Evolutionary conservation across 2,888 invertebrate genomes (phyloP).

Genomic region (Eristalinus sepulchralis): DNA sequence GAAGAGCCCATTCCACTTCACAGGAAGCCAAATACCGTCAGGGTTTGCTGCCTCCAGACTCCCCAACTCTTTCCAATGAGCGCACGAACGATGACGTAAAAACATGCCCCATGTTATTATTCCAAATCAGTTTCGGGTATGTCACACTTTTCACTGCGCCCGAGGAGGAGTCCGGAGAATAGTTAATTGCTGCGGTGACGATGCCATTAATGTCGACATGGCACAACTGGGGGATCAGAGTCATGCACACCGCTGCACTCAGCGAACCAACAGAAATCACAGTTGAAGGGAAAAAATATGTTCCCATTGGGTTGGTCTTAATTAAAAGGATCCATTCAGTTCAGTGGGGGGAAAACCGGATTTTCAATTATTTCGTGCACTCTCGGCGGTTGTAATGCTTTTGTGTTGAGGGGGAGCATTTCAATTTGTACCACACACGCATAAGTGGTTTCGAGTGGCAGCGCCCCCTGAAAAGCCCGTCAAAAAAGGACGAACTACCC

Average conservation of each 20-base stretch:
- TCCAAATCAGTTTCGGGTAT: not conserved
- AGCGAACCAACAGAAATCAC: not conserved
- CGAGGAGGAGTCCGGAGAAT: not conserved
- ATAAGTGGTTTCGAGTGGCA: not conserved
- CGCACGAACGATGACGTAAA: not conserved
- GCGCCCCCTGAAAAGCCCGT: not conserved
- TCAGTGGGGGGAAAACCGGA: not conserved
- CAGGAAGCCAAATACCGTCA: not conserved
- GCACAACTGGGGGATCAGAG: not conserved
- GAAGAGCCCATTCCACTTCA: not conserved
- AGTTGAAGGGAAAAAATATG: not conserved
- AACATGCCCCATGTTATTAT: not conserved
- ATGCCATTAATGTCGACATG: not conserved
- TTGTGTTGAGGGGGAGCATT: not conserved
- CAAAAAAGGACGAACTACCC: not conserved
- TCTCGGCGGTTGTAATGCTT: not conserved
- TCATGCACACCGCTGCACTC: not conserved
- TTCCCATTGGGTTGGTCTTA: not conserved
- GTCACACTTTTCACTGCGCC: not conserved
- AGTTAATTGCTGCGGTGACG: not conserved
- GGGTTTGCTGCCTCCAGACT: not conserved
- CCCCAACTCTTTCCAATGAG: not conserved
- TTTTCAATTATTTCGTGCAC: not conserved
- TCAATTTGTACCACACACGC: not conserved
- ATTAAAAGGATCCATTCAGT: conserved; percentile 13